Evolutionary conservation across 2,113 vertebrate species (phyloP), one percentile per base, ranked within the genome.

Genomic region (Poeciliopsis turrubarensis): DNA sequence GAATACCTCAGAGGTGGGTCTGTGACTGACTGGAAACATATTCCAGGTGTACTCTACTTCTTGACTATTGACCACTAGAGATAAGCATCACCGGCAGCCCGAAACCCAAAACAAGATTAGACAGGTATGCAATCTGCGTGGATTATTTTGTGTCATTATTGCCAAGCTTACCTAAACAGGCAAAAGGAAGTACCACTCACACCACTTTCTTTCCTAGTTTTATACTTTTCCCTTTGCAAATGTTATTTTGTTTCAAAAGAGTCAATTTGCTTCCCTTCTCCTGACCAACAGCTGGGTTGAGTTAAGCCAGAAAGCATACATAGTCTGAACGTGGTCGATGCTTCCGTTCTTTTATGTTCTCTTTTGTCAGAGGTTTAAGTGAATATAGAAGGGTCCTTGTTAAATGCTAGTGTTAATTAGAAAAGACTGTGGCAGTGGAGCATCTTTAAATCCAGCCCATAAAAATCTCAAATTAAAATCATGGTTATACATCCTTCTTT

Each of bases 241-340:
- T 74, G 75, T 82, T 88, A 86, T 89, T 89, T 91, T 82, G 72
- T 84, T 89, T 85, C 67, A 86, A 61, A 77, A 76, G 70, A 41
- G 66, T 72, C 39, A 78, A 75, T 79, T 86, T 80, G 88, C 83
- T 81, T 91, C 80, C 84, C 71, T 80, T 60, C 78, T 79, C 65
- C 71, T 67, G 77, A 80, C 78, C 73, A 83, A 79, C 90, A 93
- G 87, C 89, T 91, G 92, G 85, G n/a, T 88, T 60, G 69, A 91
- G 87, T 92, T 93, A 89, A 72, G 69, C 61, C 51, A 57, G 63
- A 65, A 70, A 68, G 54, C 66, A 57, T 60, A 73, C 70, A 75
- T 76, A 39, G 60, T 69, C 79, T 80, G 32, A 68, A 80, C 57
- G 78, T 76, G 83, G 79, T 78, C 41, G 77, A 83, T 65, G 64